Evolutionary conservation across 1,140 invertebrate species (phyloP), one percentile per base, ranked within the genome.

Genomic region (Aphelinus certus): DNA sequence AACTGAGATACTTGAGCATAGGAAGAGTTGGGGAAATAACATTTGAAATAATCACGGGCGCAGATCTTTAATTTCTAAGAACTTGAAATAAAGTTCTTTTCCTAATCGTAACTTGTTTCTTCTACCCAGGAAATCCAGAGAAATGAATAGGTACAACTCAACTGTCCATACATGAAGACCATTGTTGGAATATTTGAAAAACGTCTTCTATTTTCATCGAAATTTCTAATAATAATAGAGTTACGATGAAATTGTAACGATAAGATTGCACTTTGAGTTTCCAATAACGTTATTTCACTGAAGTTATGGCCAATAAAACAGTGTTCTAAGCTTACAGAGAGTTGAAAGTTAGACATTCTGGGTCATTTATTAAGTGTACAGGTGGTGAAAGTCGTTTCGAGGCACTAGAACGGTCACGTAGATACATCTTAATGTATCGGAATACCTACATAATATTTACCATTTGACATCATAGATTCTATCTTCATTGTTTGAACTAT

Each of bases 361-460:
- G 58, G 46, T 68, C 72, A 57, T 69, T 74, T 74, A 74, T 74
- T 74, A 74, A 63, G 53, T 46, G 64, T 51, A 56, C 72, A 74
- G 72, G 65, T 68, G 65, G 72, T 74, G 72, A 74, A 74, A 74
- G 72, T 69, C 65, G 63, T 69, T 74, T 74, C n/a, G 51, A 62
- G 57, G 43, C 48, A 42, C 53, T 55, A 47, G 55, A 73, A 46
- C 48, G 10, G 51, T 64, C 53, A 57, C 56, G 48, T 67, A 62
- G 72, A 73, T 67, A 26, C 26, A 26, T 26, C 26, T 26, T 26
- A 0, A 26, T 73, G 53, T 67, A 68, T 68, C 67, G 64, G 49
- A 53, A 55, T 55, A 49, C 6, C 71, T 60, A 73, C 66, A 47
- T 66, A 43, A 58, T 49, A 73, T 73, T 64, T 66, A 46, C 49